Evolutionary conservation across 2,888 invertebrate species (phyloP).

Genomic region (Yponomeuta plumbellus): DNA sequence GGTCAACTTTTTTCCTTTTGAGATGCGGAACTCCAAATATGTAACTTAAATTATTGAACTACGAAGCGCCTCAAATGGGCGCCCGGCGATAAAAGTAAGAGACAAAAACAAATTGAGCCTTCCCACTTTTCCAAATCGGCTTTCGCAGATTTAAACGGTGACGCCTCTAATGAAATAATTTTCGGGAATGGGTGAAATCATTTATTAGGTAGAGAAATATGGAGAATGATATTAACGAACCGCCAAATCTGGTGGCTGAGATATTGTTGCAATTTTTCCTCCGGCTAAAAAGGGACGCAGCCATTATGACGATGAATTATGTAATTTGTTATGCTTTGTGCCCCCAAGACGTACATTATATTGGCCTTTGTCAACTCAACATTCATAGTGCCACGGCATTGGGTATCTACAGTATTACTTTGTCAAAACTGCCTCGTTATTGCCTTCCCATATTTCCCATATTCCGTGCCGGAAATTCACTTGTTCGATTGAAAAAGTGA

Average conservation of each 20-base stretch:
- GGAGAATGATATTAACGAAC: conserved; percentile 34
- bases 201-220: conserved; percentile 28
- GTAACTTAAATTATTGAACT: background rate
- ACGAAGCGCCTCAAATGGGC: background rate
- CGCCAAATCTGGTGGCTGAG: conserved; percentile 33
- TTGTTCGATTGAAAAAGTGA: background rate
- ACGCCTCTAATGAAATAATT: conserved; percentile 14
- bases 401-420: background rate
- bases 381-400: background rate
- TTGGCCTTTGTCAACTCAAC: conserved; percentile 14
- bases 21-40: no score
- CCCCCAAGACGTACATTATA: conserved; percentile 20
- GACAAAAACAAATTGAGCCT: background rate
- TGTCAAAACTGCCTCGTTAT: background rate
- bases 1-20: no score
- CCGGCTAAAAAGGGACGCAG: conserved; percentile 34
- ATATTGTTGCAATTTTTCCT: conserved; percentile 45
- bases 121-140: background rate
- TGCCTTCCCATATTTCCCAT: background rate
- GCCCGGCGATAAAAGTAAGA: background rate
- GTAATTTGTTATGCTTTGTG: conserved; percentile 49
- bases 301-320: conserved; percentile 43
- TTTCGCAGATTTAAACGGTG: conserved; percentile 4
- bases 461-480: background rate
- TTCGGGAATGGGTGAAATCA: conserved; percentile 21